A percentile compares a stretch with the other conserved stretches of the same genome.
These are phyloP conservation scores for Rhaphigaster nebulosa DNA, from an alignment of 2,888 invertebrate species.

Conservation along the genomic window DNA sequence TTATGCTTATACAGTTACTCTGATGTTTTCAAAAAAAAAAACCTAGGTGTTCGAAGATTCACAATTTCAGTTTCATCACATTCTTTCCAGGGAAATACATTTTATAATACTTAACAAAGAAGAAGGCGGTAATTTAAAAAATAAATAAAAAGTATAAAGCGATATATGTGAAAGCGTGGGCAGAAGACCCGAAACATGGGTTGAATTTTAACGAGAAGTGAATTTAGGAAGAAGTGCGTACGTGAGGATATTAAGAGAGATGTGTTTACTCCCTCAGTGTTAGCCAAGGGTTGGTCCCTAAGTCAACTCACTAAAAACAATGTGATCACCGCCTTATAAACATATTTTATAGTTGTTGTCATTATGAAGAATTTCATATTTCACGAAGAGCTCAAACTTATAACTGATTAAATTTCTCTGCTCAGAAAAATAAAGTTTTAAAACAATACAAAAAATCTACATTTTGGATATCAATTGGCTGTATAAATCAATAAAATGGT, in stretches of 20 bases:
- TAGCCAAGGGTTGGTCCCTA: conserved; percentile 18
- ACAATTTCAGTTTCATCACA: neutral
- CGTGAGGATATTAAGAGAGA: conserved; percentile 40
- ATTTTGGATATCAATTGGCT: no score
- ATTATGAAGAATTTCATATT: neutral
- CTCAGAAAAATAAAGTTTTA: neutral
- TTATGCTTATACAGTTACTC: neutral
- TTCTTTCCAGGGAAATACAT: neutral
- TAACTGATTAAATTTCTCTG: neutral
- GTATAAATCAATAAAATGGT: no score
- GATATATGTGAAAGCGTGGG: neutral
- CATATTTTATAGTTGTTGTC: neutral
- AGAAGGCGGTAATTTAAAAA: neutral
- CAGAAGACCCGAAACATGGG: neutral
- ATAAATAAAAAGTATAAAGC: neutral
- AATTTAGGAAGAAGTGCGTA: conserved; percentile 24
- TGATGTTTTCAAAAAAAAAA: neutral
- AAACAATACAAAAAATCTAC: no score
- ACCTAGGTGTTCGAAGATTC: neutral
- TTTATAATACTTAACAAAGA: neutral
- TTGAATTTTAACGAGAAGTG: conserved; percentile 8
- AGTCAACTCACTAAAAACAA: neutral
- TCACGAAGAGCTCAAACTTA: neutral
- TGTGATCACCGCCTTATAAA: neutral
- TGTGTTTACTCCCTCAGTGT: neutral